Evolutionary conservation across 2,888 invertebrate genomes (phyloP), one percentile per base, ranked within the genome.

Genomic region (Tenthredo scrophulariae): DNA sequence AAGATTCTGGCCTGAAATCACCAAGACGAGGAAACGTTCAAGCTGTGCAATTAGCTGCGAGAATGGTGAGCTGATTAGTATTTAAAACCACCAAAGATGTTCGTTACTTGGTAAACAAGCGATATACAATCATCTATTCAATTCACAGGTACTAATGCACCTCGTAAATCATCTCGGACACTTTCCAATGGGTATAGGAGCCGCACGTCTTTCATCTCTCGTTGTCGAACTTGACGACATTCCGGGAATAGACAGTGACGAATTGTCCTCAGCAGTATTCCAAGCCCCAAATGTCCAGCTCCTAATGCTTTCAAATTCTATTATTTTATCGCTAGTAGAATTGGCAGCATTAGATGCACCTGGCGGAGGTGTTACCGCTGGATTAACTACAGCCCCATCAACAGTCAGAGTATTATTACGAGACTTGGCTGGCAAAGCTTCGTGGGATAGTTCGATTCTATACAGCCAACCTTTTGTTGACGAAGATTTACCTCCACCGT

Each of bases 171-270:
- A 98, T 94, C 94, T 99, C 88, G 98, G 98, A 0, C 99, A 99
- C 93, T 99, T 99, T 94, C 99, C 99, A 18, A 96, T 98, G 94
- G 97, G 98, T 86, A 96, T 97, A 79, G 97, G 98, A 84, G 98
- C 98, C 0, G 97, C 98, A 75, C 96, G 98, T 86, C 94, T 98
- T 33, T 97, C 98, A 87, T 98, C 98, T 0, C 95, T 97, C 89
- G 98, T 99, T 18, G 97, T 97, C 88, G 99, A 99, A 93, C 96
- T 98, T 89, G 98, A 99, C 93, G 99, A 99, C 93, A 95, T 97
- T 67, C 96, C 97, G 0, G 95, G 96, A 86, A 94, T 97, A 74
- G 95, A 95, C 80, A 94, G 95, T 5, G 97, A 97, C 91, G 96
- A 98, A 88, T 94, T 97, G 37, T 96, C 97, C 2, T 96, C 97